Evolutionary conservation across 2,888 invertebrate genomes (phyloP).

Genomic region (Thymelicus lineola): DNA sequence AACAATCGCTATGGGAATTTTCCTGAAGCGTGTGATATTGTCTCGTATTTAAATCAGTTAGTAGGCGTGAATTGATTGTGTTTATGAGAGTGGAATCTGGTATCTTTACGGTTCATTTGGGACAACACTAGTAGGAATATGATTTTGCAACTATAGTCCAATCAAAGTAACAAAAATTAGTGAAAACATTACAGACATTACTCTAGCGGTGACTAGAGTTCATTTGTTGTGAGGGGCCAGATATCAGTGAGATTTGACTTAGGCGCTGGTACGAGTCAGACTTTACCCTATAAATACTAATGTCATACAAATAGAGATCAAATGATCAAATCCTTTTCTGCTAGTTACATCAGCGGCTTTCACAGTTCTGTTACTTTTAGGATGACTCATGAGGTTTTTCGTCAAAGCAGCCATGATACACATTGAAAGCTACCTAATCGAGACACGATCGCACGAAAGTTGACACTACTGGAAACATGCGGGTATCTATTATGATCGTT

Average conservation of each 20-base stretch:
- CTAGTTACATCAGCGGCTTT: constrained; percentile 15
- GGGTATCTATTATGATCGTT: not conserved
- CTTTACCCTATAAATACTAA: no score
- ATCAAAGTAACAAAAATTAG: no score
- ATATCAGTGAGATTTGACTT: no score
- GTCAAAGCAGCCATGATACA: constrained; percentile 20
- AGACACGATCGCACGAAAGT: constrained; percentile 17
- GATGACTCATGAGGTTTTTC: constrained; percentile 28
- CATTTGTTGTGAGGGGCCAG: no score
- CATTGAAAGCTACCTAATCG: constrained; percentile 24
- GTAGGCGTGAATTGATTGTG: not conserved
- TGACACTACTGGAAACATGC: constrained; percentile 14
- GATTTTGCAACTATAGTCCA: not conserved
- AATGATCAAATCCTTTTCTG: no score
- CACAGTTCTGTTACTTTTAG: constrained; percentile 10
- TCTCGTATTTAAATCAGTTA: constrained; percentile 4
- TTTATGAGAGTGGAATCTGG: not conserved
- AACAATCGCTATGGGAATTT: constrained; percentile 1
- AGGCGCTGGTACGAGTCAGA: no score
- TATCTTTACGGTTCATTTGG: not conserved
- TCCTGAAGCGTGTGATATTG: constrained; percentile 12
- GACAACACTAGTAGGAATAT: no score
- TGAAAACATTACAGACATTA: no score
- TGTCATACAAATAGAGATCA: no score
- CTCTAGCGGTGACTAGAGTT: no score